Evolutionary conservation across 2,113 vertebrate genomes (phyloP), one percentile per base, ranked within the genome.

Genomic region (Epinephelus cyanopodus): DNA sequence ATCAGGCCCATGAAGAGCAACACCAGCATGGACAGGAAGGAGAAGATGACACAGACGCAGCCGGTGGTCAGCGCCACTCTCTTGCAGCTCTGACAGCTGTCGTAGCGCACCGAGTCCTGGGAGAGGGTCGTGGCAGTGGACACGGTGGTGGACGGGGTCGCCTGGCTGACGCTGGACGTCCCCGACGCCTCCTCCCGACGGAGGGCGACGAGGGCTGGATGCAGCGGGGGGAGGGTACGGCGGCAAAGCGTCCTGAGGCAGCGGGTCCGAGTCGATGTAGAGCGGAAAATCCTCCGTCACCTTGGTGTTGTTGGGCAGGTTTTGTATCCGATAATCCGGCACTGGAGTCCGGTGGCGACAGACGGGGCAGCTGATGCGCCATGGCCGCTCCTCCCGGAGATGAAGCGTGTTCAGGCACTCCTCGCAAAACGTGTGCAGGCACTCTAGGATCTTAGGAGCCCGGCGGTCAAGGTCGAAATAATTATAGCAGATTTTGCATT

Each of bases 401-500:
- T 97, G 97, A 70, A 98, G 95, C 87, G 97, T 97, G 94, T 95
- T 95, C 88, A 99, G 93, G 82, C 97, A 98, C 95, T 97, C 97
- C 95, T 97, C 97, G 92, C 97, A 99, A 71, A 99, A 99, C 81
- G 97, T 99, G 96, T 98, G 97, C 93, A 99, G 92, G 89, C 97
- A 99, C 86, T 97, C 97, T 57, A 99, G 91, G 82, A 98, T 96
- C 92, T 97, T 97, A 13, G 97, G 97, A 50, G 97, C 97, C 64
- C 97, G 95, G 65, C 97, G 96, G 90, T 96, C 97, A 86, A 95
- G 94, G 94, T 98, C 97, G 93, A 98, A 99, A 79, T 97, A 97
- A 92, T 98, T 98, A 93, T 98, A 98, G 90, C 97, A 99, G 89
- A 99, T 97, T 87, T 98, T 98, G 92, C 97, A 98, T 80, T 98